Conservation (phyloP, 2,797 vertebrate species). For the Dermochelys coriacea region DNA sequence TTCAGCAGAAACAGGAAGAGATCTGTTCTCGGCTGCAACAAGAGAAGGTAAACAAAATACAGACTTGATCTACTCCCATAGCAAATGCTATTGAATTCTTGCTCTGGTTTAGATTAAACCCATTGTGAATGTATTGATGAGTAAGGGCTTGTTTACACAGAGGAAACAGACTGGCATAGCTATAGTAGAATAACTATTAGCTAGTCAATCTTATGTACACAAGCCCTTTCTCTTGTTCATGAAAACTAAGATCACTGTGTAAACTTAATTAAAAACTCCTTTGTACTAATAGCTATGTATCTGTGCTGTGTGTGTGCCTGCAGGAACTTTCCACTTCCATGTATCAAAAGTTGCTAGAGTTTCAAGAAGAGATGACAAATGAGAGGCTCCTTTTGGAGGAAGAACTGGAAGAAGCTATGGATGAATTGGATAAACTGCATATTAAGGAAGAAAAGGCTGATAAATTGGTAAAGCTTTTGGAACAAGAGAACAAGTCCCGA, state of each 20-base stretch:
- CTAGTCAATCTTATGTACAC: neutral
- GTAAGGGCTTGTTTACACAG: neutral
- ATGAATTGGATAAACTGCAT: slow-evolving; percentile 88
- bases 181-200: neutral
- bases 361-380: slow-evolving; percentile 80
- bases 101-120: neutral
- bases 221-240: neutral
- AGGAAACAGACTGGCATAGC: too few species aligned
- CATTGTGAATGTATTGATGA: neutral
- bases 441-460: slow-evolving; percentile 82
- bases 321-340: slow-evolving; percentile 86
- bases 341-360: slow-evolving; percentile 80
- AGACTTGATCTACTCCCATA: neutral
- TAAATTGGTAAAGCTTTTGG: slow-evolving; percentile 78
- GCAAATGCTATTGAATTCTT: neutral
- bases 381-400: slow-evolving; percentile 79
- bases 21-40: slow-evolving; percentile 81
- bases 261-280: neutral
- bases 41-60: slow-evolving; percentile 84
- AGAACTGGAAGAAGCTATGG: slow-evolving; percentile 87
- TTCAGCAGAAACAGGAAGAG: slow-evolving; percentile 81
- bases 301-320: slow-evolving; percentile 1
- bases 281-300: neutral
- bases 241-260: neutral
- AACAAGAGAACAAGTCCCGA: slow-evolving; percentile 80